These are phyloP conservation scores for Acipenser transmontanus DNA, from an alignment of 2,797 vertebrate genomes.

Conservation along the genomic window DNA sequence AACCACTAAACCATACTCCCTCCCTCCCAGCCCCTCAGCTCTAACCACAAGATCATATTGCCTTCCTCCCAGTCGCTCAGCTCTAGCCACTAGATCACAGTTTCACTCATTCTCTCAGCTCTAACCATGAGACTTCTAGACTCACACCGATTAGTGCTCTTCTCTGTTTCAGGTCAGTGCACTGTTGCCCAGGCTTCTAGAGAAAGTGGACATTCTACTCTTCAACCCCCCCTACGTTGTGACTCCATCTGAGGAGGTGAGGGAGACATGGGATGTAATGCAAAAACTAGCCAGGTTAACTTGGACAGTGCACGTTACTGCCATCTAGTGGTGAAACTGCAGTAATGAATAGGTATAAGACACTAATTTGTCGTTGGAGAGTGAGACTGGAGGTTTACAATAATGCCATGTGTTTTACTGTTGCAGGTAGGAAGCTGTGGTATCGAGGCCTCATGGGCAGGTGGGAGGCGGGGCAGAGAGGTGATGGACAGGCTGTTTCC, in stretches of 20 bases:
- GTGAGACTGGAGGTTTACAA: neutral
- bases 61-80: neutral
- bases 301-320: too few species aligned
- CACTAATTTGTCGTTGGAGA: neutral
- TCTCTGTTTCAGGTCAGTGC: constrained; percentile 58
- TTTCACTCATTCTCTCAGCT: neutral
- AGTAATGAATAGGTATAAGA: neutral
- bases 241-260: constrained; percentile 86
- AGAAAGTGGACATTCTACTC: constrained; percentile 79
- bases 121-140: neutral
- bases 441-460: constrained; percentile 87
- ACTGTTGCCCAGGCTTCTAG: constrained; percentile 71
- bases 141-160: neutral
- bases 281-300: too few species aligned
- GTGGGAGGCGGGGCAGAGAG: constrained; percentile 77
- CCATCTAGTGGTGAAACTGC: neutral
- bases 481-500: constrained; percentile 87
- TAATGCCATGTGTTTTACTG: neutral
- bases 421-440: constrained; percentile 71
- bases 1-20: too few species aligned
- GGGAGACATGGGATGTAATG: neutral
- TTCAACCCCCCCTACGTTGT: constrained; percentile 95
- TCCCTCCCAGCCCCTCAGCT: too few species aligned
- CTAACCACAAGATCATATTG: neutral
- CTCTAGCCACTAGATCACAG: neutral